A percentile compares a stretch with the other conserved stretches of the same genome.
Evolutionary conservation across 2,113 vertebrate genomes (phyloP).

Genomic region (Typhlomys cinereus): DNA sequence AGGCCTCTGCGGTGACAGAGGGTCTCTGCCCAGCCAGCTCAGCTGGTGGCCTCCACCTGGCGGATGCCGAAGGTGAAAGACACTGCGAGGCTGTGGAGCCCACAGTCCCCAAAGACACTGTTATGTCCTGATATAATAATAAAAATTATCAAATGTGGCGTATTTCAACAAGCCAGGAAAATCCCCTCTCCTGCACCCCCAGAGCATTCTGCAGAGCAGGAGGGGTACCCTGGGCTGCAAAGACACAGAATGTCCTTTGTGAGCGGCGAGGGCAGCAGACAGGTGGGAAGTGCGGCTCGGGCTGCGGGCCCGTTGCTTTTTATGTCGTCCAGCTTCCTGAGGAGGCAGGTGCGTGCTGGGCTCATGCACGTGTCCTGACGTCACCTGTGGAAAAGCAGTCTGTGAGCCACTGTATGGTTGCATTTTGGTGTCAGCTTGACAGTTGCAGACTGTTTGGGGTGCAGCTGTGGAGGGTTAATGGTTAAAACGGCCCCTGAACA

Average conservation of each 20-base stretch:
- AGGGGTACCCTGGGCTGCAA: accelerated
- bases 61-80: accelerated
- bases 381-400: background rate
- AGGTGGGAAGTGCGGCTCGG: background rate
- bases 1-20: too few species aligned
- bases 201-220: background rate
- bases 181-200: background rate
- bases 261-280: background rate
- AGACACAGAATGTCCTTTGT: background rate
- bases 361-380: too few species aligned
- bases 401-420: too few species aligned
- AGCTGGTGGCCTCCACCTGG: background rate
- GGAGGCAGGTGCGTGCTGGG: background rate
- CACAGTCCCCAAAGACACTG: background rate
- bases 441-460: too few species aligned
- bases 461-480: too few species aligned
- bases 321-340: background rate
- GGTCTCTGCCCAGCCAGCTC: background rate
- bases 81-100: too few species aligned
- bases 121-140: accelerated
- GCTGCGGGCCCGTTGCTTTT: background rate
- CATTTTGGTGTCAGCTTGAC: too few species aligned
- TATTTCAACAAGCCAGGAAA: accelerated
- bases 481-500: too few species aligned
- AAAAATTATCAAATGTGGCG: background rate